phyloP scores from a whole-genome alignment of 2,888 invertebrate species.

The Mongoloraphidia duomilia region DNA sequence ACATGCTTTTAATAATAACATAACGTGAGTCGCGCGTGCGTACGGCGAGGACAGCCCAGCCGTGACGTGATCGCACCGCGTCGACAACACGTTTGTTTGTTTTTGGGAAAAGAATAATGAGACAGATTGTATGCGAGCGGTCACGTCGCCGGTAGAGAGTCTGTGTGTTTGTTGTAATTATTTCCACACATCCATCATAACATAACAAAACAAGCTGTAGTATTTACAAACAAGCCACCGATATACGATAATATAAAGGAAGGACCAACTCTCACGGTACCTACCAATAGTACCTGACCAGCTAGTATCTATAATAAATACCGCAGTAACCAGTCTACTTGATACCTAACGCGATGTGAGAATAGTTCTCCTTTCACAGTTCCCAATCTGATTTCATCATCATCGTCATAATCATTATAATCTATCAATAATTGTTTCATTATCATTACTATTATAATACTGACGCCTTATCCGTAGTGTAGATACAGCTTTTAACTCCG shows the following conservation, averaged over 20 bases:
- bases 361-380: constrained; percentile 58
- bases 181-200: constrained; percentile 22
- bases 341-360: constrained; percentile 36
- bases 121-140: constrained; percentile 9
- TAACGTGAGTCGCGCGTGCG: no score
- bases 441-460: no score
- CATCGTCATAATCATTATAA: no score
- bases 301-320: constrained; percentile 22
- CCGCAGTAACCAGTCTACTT: constrained; percentile 25
- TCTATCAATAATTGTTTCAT: no score
- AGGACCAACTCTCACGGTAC: constrained; percentile 29
- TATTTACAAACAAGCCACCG: constrained; percentile 35
- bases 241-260: constrained; percentile 4
- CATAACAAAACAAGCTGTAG: constrained; percentile 36
- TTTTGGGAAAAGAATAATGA: constrained; percentile 8
- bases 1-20: constrained; percentile 36
- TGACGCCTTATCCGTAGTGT: no score
- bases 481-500: no score
- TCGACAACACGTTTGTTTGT: constrained; percentile 21
- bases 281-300: constrained; percentile 14
- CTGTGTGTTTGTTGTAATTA: no score
- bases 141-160: no score
- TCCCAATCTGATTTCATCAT: constrained; percentile 50
- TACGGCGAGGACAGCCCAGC: constrained; percentile 22
- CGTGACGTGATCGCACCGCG: no score